A percentile compares a stretch with the other conserved stretches of the same genome.
Conservation (phyloP, 2,113 vertebrate genomes). For the Anolis sagrei region DNA sequence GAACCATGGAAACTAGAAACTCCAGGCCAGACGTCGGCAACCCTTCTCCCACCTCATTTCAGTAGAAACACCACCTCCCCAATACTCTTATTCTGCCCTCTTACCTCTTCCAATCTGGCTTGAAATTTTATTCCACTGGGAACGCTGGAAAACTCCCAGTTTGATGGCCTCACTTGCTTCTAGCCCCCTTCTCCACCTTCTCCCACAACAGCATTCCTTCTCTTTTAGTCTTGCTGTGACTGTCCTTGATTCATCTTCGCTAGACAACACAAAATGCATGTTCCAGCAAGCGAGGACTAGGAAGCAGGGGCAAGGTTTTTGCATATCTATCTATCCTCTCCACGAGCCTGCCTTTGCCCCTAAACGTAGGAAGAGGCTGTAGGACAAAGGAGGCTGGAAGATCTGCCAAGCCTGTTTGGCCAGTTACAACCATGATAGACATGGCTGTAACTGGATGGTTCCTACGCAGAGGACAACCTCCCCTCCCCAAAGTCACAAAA, state of each 20-base stretch:
- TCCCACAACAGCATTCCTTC: no score
- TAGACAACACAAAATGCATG: slow-evolving; percentile 8
- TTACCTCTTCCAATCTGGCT: background rate
- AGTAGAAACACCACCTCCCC: no score
- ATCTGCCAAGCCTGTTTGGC: background rate
- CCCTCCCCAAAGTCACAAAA: background rate
- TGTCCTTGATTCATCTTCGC: background rate
- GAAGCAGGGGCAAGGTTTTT: background rate
- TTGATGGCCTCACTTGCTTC: background rate
- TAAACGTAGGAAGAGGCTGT: background rate
- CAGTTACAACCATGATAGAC: background rate
- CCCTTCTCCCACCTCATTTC: background rate
- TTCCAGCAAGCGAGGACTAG: background rate
- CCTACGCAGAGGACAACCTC: background rate
- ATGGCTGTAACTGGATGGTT: background rate
- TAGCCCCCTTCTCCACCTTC: background rate
- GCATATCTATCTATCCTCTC: background rate
- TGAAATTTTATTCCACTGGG: background rate
- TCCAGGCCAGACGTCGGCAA: no score
- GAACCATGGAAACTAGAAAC: no score
- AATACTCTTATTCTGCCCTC: no score
- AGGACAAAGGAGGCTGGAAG: background rate
- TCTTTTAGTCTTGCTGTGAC: no score
- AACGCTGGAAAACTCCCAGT: background rate
- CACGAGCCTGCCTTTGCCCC: background rate